A percentile compares a stretch with the other conserved stretches of the same genome.
Evolutionary conservation across 1,140 invertebrate species (phyloP).

Genomic region (Elymnias hypermnestra): DNA sequence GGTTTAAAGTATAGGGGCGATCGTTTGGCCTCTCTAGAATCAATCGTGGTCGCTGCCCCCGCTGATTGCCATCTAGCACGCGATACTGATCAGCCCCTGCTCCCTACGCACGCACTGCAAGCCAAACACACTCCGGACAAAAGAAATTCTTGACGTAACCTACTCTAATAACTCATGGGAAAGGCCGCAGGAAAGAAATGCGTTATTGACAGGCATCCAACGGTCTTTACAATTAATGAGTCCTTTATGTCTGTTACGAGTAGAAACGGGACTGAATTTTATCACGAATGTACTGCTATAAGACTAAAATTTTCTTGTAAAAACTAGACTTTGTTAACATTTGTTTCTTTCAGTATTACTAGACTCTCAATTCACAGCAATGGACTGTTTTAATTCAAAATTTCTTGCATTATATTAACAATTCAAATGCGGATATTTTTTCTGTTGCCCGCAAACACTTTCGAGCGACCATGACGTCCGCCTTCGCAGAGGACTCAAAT

Average conservation of each 20-base stretch:
- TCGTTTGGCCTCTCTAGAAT: conserved; percentile 55
- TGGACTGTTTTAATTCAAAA: conserved; percentile 56
- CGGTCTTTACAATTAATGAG: conserved; percentile 21
- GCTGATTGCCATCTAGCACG: conserved; percentile 63
- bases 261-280: too few species aligned
- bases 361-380: conserved; percentile 54
- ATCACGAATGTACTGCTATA: too few species aligned
- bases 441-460: conserved; percentile 56
- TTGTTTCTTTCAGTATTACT: conserved; percentile 47
- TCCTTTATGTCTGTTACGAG: background rate
- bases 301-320: too few species aligned
- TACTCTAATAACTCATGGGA: conserved; percentile 39
- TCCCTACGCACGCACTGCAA: conserved; percentile 45
- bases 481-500: conserved; percentile 50
- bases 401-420: conserved; percentile 66
- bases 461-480: conserved; percentile 64
- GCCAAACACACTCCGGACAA: conserved; percentile 38
- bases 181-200: conserved; percentile 31
- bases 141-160: conserved; percentile 44
- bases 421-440: conserved; percentile 69
- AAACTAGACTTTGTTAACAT: conserved; percentile 6
- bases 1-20: conserved; percentile 18
- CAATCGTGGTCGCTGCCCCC: conserved; percentile 60
- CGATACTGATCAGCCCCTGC: conserved; percentile 57
- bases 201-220: conserved; percentile 31